These are phyloP conservation scores for Akabosia matsudoensis DNA, from an alignment of 1,140 invertebrate genomes.

Conservation along the genomic window DNA sequence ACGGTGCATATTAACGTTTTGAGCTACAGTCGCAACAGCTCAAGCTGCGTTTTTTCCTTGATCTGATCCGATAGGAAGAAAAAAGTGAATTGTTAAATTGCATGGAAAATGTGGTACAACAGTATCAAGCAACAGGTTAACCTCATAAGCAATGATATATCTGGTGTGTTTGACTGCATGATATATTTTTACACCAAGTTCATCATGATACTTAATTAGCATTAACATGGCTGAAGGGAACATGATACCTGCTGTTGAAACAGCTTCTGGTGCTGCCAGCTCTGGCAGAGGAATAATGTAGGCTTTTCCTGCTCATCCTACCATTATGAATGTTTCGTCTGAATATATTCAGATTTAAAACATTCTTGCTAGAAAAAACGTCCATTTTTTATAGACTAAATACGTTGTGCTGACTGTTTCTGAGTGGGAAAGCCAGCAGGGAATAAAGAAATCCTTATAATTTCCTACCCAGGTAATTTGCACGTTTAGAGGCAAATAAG, in stretches of 20 bases:
- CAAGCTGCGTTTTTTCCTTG: not conserved
- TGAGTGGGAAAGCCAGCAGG: constrained; percentile 13
- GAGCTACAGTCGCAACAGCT: not conserved
- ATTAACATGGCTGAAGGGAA: constrained; percentile 21
- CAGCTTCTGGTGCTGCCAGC: constrained; percentile 8
- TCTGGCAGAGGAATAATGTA: no score
- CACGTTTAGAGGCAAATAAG: not conserved
- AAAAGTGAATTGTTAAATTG: not conserved
- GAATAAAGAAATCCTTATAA: constrained; percentile 5
- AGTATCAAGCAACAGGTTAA: constrained; percentile 9
- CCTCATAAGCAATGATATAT: no score
- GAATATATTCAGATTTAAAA: not conserved
- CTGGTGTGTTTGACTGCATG: no score
- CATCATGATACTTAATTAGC: constrained; percentile 18
- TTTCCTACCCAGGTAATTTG: not conserved
- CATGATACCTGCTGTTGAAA: constrained; percentile 11
- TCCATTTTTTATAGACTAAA: not conserved
- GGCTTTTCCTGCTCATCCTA: constrained; percentile 6
- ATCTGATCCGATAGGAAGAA: not conserved
- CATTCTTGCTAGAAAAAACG: not conserved
- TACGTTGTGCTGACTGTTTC: not conserved
- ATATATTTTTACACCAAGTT: no score
- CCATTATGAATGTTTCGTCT: not conserved
- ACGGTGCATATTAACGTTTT: not conserved
- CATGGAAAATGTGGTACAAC: constrained; percentile 8